Conservation (phyloP, 2,113 vertebrate genomes). For the Condylura cristata region DNA sequence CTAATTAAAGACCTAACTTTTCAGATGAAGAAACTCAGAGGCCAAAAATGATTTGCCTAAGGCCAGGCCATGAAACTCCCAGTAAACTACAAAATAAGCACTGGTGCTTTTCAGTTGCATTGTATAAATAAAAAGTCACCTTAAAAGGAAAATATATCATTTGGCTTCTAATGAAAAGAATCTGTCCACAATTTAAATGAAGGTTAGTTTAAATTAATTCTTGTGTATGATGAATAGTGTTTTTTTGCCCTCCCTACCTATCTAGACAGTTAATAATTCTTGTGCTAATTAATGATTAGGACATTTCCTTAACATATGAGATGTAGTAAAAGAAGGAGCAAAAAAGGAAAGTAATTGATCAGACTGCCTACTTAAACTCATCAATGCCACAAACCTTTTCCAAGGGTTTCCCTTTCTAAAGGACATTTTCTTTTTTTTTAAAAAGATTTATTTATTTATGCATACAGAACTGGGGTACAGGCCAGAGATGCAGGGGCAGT, state of each 20-base stretch:
- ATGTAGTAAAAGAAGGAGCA: background rate
- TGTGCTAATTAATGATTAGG: background rate
- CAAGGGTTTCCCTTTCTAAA: background rate
- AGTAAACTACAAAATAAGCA: background rate
- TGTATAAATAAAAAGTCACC: conserved; percentile 24
- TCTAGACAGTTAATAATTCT: conserved; percentile 47
- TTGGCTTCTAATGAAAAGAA: background rate
- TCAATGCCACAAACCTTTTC: background rate
- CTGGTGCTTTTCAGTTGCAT: background rate
- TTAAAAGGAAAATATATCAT: background rate
- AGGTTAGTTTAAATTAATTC: conserved; percentile 23
- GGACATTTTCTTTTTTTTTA: background rate
- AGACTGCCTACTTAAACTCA: background rate
- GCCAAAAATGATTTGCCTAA: conserved; percentile 9
- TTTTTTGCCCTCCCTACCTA: background rate
- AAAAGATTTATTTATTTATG: too few species aligned
- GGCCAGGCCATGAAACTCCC: background rate
- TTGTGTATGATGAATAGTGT: conserved; percentile 10
- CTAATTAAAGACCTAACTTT: conserved; percentile 47
- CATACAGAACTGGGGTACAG: too few species aligned
- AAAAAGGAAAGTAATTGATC: background rate
- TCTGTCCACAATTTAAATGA: background rate
- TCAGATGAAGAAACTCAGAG: conserved; percentile 15
- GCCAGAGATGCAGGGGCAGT: too few species aligned
- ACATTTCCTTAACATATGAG: conserved; percentile 21